A percentile compares a stretch with the other conserved stretches of the same genome.
Conservation (phyloP, 2,113 vertebrate genomes). For the Phalacrocorax carbo region DNA sequence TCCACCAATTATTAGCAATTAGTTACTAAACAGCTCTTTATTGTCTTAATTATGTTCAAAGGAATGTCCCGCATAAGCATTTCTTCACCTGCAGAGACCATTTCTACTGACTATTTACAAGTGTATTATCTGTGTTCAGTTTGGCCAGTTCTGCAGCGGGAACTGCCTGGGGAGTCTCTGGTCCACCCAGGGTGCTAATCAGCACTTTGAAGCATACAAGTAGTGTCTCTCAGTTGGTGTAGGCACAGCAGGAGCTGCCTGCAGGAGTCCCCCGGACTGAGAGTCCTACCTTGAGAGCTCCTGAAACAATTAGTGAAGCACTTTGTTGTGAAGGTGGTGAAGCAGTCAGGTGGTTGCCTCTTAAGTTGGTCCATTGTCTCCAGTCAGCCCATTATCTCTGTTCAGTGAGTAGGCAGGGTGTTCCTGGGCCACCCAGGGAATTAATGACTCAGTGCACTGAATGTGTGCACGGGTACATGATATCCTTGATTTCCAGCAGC, state of each 20-base stretch:
- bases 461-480: background rate
- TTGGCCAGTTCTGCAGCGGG: background rate
- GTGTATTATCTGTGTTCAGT: background rate
- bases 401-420: background rate
- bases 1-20: background rate
- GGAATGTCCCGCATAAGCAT: background rate
- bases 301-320: background rate
- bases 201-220: background rate
- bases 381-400: background rate
- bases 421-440: background rate
- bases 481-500: background rate
- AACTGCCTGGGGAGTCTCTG: background rate
- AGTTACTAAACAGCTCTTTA: background rate
- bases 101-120: background rate
- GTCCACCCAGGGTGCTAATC: background rate
- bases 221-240: background rate
- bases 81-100: background rate
- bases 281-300: background rate
- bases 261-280: background rate
- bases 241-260: conserved; percentile 6
- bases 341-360: background rate
- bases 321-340: background rate
- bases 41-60: background rate
- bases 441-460: background rate
- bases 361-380: background rate